Evolutionary conservation across 2,888 invertebrate genomes (phyloP).

Genomic region (Agrochola macilenta): DNA sequence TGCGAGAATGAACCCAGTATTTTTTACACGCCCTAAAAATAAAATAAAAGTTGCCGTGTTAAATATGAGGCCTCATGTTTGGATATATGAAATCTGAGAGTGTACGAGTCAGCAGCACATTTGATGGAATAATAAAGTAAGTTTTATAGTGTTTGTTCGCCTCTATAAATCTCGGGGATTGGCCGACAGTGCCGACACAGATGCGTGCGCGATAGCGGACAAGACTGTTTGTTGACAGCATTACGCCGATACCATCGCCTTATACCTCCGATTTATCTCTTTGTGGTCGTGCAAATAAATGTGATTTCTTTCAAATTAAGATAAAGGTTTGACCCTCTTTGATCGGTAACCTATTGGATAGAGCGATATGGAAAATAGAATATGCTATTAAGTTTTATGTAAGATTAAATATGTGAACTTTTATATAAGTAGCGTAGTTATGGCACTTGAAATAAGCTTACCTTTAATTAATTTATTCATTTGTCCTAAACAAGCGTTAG

Average conservation of each 20-base stretch:
- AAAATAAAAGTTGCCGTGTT: constrained; percentile 54
- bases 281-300: constrained; percentile 56
- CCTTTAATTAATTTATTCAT: not conserved
- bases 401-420: not conserved
- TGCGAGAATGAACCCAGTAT: not conserved
- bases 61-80: constrained; percentile 63
- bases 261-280: constrained; percentile 60
- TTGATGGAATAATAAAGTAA: constrained; percentile 85
- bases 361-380: constrained; percentile 1
- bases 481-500: not conserved
- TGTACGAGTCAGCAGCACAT: constrained; percentile 74
- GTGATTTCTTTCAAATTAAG: constrained; percentile 55
- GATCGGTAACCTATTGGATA: constrained; percentile 3
- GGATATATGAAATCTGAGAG: constrained; percentile 71
- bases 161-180: constrained; percentile 79
- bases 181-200: constrained; percentile 74
- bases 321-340: constrained; percentile 30
- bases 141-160: constrained; percentile 81
- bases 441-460: not conserved
- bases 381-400: constrained; percentile 3
- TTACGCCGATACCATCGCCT: constrained; percentile 69
- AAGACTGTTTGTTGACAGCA: constrained; percentile 71
- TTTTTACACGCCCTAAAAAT: constrained; percentile 22
- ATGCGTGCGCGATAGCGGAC: constrained; percentile 74
- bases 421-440: not conserved